Conservation (phyloP, 2,888 invertebrate species). For the Drosophila parthenogenetica region DNA sequence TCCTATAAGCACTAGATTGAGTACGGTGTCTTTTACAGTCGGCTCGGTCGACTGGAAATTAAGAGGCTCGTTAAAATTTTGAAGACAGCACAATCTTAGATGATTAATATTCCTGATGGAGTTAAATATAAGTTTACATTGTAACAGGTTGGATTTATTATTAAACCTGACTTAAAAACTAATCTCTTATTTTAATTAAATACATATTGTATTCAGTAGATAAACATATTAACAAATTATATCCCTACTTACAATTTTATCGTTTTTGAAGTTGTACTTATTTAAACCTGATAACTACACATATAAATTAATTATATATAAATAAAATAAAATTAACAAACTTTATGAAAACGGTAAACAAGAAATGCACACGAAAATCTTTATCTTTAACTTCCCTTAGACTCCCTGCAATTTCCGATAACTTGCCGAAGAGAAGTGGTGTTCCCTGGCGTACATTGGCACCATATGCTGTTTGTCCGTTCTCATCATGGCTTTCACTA, state of each 20-base stretch:
- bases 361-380: conserved; percentile 24
- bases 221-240: not conserved
- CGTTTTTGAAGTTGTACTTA: conserved; percentile 48
- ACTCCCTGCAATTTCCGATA: conserved; percentile 51
- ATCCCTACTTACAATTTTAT: conserved; percentile 1
- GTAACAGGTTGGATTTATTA: too few relatives aligned
- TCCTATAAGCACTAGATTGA: too few relatives aligned
- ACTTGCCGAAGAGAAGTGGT: conserved; percentile 49
- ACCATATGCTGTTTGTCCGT: conserved; percentile 82
- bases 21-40: too few relatives aligned
- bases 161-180: too few relatives aligned
- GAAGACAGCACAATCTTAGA: too few relatives aligned
- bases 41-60: too few relatives aligned
- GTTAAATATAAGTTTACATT: too few relatives aligned
- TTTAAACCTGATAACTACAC: conserved; percentile 49
- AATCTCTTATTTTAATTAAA: too few relatives aligned
- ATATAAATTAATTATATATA: conserved; percentile 68
- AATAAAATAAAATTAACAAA: conserved; percentile 54
- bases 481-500: conserved; percentile 83
- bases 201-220: too few relatives aligned
- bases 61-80: too few relatives aligned
- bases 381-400: conserved; percentile 14
- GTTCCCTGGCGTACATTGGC: conserved; percentile 82
- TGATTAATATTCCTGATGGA: too few relatives aligned
- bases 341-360: conserved; percentile 48